These are phyloP conservation scores for Alosa alosa DNA, from an alignment of 2,113 vertebrate species.

Conservation along the genomic window DNA sequence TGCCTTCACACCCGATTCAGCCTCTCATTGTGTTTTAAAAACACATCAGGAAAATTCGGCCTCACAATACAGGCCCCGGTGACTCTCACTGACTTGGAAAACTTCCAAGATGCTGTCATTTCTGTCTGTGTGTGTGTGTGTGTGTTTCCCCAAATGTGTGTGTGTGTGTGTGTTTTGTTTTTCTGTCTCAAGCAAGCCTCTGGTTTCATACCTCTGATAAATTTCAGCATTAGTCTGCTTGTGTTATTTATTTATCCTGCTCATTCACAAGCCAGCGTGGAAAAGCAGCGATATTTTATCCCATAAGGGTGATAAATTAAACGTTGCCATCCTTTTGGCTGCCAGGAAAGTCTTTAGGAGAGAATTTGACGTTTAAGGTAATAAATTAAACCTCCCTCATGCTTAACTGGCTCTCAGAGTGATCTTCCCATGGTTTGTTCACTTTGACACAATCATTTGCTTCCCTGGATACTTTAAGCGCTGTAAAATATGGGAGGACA, in stretches of 20 bases:
- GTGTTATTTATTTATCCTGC: constrained; percentile 26
- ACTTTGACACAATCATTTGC: constrained; percentile 28
- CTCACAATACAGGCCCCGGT: constrained; percentile 72
- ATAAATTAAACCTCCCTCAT: constrained; percentile 22
- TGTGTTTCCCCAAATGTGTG: constrained; percentile 43
- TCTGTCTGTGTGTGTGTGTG: background rate
- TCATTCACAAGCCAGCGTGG: constrained; percentile 26
- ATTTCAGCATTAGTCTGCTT: constrained; percentile 18
- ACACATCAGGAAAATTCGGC: constrained; percentile 81
- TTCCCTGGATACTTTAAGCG: background rate
- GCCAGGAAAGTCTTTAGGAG: constrained; percentile 30
- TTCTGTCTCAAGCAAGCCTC: constrained; percentile 54
- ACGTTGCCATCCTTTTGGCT: constrained; percentile 30
- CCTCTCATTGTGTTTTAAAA: constrained; percentile 76
- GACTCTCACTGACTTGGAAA: constrained; percentile 77
- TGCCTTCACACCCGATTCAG: constrained; percentile 81
- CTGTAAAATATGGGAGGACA: background rate
- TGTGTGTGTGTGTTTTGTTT: background rate
- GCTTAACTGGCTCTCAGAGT: constrained; percentile 26
- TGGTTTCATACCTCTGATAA: constrained; percentile 30
- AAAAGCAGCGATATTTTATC: constrained; percentile 23
- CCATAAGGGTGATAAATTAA: constrained; percentile 40
- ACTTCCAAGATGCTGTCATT: constrained; percentile 72
- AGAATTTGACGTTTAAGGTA: constrained; percentile 27
- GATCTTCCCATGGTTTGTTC: constrained; percentile 31